Conservation (phyloP, 2,113 vertebrate species). For the Emydura subglobosa region DNA sequence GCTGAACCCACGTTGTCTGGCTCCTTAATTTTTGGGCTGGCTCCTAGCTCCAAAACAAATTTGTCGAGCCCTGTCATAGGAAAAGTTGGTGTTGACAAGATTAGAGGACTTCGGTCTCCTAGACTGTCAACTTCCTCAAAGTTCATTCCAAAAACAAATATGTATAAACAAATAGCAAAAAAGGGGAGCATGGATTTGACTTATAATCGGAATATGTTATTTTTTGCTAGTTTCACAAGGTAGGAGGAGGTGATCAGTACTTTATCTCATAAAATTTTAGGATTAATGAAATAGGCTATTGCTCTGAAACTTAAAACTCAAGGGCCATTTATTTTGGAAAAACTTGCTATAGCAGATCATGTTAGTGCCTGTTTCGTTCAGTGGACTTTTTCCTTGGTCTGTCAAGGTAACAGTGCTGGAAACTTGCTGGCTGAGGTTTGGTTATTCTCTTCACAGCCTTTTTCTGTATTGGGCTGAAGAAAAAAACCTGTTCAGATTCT, state of each 20-base stretch:
- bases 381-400: neutral
- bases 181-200: neutral
- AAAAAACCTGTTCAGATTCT: neutral
- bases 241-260: fast-evolving
- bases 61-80: neutral
- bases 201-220: fast-evolving
- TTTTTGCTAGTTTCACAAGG: fast-evolving
- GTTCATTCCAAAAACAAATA: fast-evolving
- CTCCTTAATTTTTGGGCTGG: too few species aligned
- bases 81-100: neutral
- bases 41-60: too few species aligned
- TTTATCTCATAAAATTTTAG: neutral
- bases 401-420: neutral
- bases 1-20: too few species aligned
- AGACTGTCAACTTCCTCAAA: fast-evolving
- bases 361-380: neutral
- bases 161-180: neutral
- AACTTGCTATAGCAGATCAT: neutral
- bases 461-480: neutral
- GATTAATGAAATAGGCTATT: neutral
- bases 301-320: neutral
- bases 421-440: neutral
- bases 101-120: neutral
- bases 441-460: neutral
- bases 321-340: neutral